These are phyloP conservation scores for Heliconius erato DNA, from an alignment of 2,888 invertebrate species.

Conservation along the genomic window DNA sequence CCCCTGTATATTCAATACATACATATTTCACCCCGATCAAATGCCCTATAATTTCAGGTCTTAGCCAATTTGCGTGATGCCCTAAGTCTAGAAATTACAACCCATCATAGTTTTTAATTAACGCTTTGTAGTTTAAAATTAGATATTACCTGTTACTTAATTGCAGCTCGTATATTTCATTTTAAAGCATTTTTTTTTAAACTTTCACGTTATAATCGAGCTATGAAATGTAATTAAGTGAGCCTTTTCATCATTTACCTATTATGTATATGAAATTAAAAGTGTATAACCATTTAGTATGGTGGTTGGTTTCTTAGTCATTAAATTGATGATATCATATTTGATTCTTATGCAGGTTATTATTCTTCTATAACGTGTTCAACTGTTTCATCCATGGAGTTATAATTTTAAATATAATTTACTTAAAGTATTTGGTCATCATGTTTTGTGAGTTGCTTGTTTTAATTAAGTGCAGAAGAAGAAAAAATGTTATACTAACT, in stretches of 20 bases:
- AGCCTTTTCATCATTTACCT: conserved; percentile 10
- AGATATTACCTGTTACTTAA: conserved; percentile 42
- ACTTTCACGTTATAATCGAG: conserved; percentile 16
- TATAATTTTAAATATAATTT: not conserved
- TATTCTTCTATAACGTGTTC: not conserved
- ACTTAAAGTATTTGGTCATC: not conserved
- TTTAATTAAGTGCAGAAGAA: no score
- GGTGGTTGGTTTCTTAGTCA: not conserved
- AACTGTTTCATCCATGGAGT: not conserved
- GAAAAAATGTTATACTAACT: no score
- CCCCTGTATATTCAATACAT: conserved; percentile 37
- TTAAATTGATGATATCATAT: conserved; percentile 8
- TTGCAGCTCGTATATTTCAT: conserved; percentile 24
- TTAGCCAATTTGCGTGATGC: conserved; percentile 50
- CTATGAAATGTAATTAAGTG: conserved; percentile 22
- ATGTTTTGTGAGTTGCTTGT: not conserved
- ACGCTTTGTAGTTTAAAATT: conserved; percentile 42
- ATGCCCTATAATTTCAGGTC: conserved; percentile 51
- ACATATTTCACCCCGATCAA: conserved; percentile 53
- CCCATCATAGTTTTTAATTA: conserved; percentile 45
- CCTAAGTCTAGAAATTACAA: conserved; percentile 45
- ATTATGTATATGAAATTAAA: conserved; percentile 8
- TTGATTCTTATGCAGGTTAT: not conserved
- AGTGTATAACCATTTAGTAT: conserved; percentile 6
- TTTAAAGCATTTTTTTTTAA: conserved; percentile 22